These are phyloP conservation scores for Crotalus viridis DNA, from an alignment of 2,113 vertebrate genomes.

Conservation along the genomic window DNA sequence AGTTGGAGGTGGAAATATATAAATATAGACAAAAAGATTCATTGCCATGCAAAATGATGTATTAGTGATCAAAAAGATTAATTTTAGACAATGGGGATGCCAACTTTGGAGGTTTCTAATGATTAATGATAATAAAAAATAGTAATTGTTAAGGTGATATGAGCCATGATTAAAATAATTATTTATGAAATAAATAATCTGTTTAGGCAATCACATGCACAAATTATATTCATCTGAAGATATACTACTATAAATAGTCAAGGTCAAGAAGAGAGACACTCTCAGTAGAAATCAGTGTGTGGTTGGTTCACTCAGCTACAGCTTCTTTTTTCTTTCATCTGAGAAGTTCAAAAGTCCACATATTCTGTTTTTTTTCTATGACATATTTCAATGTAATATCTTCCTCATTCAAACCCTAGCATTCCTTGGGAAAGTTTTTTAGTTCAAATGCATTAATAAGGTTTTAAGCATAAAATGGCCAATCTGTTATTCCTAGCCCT, in stretches of 20 bases:
- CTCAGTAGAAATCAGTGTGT: conserved; percentile 26
- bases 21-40: conserved; percentile 28
- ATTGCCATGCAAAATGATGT: conserved; percentile 50
- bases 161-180: conserved; percentile 45
- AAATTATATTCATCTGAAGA: conserved; percentile 43
- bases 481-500: neutral
- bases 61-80: conserved; percentile 61
- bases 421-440: neutral
- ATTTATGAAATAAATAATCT: conserved; percentile 48
- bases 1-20: conserved; percentile 51
- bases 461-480: neutral
- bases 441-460: neutral
- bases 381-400: neutral
- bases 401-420: neutral
- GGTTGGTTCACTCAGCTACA: conserved; percentile 15
- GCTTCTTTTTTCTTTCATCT: neutral
- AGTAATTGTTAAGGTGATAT: conserved; percentile 50
- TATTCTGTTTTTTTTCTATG: conserved; percentile 19
- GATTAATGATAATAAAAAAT: conserved; percentile 50
- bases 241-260: conserved; percentile 38
- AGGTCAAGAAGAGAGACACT: conserved; percentile 29
- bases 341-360: conserved; percentile 3
- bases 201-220: conserved; percentile 16
- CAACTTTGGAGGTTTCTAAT: conserved; percentile 32
- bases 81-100: conserved; percentile 56